Percentiles rank a stretch among this genome's conserved stretches.
Conservation (phyloP, 2,797 vertebrate species). For the Lepilemur ruficaudatus region DNA sequence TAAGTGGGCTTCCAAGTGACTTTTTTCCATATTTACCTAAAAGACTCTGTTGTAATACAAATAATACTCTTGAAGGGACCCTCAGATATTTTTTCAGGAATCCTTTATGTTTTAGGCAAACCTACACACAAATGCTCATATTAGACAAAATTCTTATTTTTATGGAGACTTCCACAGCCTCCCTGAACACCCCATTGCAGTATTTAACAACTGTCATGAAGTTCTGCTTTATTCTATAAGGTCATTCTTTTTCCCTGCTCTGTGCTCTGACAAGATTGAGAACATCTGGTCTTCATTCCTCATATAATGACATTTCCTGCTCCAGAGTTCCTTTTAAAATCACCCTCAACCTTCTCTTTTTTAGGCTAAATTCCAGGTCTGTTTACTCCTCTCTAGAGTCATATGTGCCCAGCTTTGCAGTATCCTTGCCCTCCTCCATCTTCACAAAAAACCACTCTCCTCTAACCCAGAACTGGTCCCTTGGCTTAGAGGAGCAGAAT, state of each 20-base stretch:
- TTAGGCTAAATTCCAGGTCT: conserved; percentile 53
- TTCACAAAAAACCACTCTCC: background rate
- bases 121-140: background rate
- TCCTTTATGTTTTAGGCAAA: background rate
- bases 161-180: conserved; percentile 32
- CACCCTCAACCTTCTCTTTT: conserved; percentile 61
- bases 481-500: background rate
- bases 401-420: background rate
- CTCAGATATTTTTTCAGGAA: background rate
- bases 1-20: background rate
- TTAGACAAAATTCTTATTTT: conserved; percentile 24
- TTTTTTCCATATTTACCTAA: background rate
- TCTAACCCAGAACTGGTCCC: background rate
- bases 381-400: background rate
- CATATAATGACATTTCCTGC: conserved; percentile 72
- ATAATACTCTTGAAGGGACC: background rate
- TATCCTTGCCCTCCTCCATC: background rate
- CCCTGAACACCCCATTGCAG: background rate
- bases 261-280: conserved; percentile 42
- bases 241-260: conserved; percentile 40
- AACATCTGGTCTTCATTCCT: conserved; percentile 72
- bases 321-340: conserved; percentile 63
- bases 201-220: background rate
- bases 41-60: background rate
- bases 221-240: conserved; percentile 48